Base-by-base conservation (phyloP, 2,888 invertebrate species). In the Muscina levida region DNA sequence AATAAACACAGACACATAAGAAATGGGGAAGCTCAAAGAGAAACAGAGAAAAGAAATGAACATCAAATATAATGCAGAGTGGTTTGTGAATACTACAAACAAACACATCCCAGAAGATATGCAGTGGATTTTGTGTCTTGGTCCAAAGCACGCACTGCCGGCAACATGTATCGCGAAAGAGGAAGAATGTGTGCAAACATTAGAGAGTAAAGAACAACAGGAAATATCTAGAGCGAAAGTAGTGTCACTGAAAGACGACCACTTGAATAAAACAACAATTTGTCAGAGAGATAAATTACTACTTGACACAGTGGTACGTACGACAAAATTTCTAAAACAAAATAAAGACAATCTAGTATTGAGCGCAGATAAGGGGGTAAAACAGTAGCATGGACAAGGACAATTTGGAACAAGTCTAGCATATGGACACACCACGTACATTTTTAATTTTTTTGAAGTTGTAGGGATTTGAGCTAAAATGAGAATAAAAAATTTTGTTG, bases 181-280 rank as follows among this genome's bases (percentile, higher is more conserved):
- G 17, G 53, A 53, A 22, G 53, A 53, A 1, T 53, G 3, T 22
- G 17, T 53, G 11, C 53, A 22, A 22, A 44, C 44, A 22, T 11
- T 65, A 24, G 42, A 42, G 3, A 24, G 22, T 4, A 65, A 24
- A 65, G 65, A 44, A 13, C 10, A 24, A 44, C 65, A 65, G n/a
- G 65, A 65, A 19, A 22, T 19, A 2, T 39, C 46, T 11, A 65
- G 24, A n/a, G 6, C 44, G 13, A 65, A 65, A 13, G 22, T 65
- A 1, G 10, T n/a, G 13, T 13, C 22, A 15, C 22, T 65, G 13
- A 22, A 44, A 6, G n/a, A 46, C 22, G 44, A 44, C n/a, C 65
- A 65, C 44, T 10, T 44, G 8, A 22, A 44, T 22, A 65, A 22
- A 22, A 19, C 13, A 13, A 24, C 2, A 10, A 13, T 65, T 11